Evolutionary conservation across 2,888 invertebrate species (phyloP), one percentile per base, ranked within the genome.

Genomic region (Diarsia dahlii): DNA sequence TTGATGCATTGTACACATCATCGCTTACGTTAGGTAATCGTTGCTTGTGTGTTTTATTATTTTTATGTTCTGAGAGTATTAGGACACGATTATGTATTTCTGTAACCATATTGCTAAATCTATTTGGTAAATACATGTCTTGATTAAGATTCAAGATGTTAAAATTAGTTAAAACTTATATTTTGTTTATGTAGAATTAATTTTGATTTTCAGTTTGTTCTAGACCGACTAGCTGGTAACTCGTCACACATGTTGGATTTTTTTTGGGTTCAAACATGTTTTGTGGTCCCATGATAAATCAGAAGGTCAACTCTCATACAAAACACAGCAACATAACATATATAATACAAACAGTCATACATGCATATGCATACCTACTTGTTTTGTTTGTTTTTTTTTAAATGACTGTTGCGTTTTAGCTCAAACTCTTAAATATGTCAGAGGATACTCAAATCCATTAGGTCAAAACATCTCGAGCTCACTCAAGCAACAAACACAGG

Each of bases 91-190:
- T 81, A 78, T 75, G 28, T 79, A 72, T 85, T 82, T 85, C 72
- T 81, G 82, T 82, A 87, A 83, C 75, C 81, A 76, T 82, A 73
- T 87, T 87, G 81, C 89, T 64, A 80, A 85, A 88, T 81, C 50
- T 72, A 39, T 72, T 88, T 80, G 72, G 73, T 78, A 58, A 78
- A 85, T 67, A 62, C 56, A 73, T 69, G 71, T 84, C 58, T 84
- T 74, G 76, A 74, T 78, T 69, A 62, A 87, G 66, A 64, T 20
- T 77, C 71, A 58, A 87, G 68, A 63, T n/a, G 45, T 72, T 48
- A 79, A 83, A 74, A 76, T 73, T 72, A 23, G 50, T 20, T 54
- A 28, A 54, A 71, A 66, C 50, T 39, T 39, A 76, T 74, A 18
- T 86, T 74, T 74, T 60, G 76, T 72, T 52, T 23, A 63, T 63